Evolutionary conservation across 2,888 invertebrate genomes (phyloP), one percentile per base, ranked within the genome.

Genomic region (Tubulanus polymorphus): DNA sequence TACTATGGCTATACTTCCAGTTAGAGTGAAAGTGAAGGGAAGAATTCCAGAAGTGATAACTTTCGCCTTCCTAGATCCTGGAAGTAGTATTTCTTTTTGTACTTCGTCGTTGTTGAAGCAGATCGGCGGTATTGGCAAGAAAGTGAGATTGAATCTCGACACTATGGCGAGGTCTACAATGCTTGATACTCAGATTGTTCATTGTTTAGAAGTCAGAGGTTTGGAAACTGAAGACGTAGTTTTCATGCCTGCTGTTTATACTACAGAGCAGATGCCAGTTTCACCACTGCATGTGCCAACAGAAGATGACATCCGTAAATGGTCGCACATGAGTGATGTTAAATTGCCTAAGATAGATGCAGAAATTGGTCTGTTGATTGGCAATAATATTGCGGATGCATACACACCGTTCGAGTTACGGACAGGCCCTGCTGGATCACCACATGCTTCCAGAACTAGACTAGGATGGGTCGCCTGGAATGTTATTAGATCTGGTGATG

Each of bases 231-330:
- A 30, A 32, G 32, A 56, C 10, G 32, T 48, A 15, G 30, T 60
- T 12, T 30, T 55, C 47, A 27, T 60, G 23, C 58, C 57, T 25
- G 47, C 18, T 6, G 52, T 54, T 15, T 57, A 57, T 29, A 51
- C 60, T 3, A 57, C 54, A 37, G 49, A 55, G 23, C 29, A 50
- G 20, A 60, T 57, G 52, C 60, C 57, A 35, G 60, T 60, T 26
- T 15, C 37, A 26, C 27, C 48, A 25, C 18, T 25, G 15, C 61
- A 61, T 37, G 51, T 59, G 23, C 53, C 57, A 18, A 55, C 37
- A 12, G n/a, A 54, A 23, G 35, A 51, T 10, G 61, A 61, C 41
- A 46, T 61, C 29, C 2, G 29, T 15, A 53, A 51, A 26, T 58
- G 61, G 61, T 12, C 41, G 45, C 58, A 61, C 30, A 47, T 61